Conservation (phyloP, 2,797 vertebrate genomes). For the Ctenochaetus hawaiiensis region DNA sequence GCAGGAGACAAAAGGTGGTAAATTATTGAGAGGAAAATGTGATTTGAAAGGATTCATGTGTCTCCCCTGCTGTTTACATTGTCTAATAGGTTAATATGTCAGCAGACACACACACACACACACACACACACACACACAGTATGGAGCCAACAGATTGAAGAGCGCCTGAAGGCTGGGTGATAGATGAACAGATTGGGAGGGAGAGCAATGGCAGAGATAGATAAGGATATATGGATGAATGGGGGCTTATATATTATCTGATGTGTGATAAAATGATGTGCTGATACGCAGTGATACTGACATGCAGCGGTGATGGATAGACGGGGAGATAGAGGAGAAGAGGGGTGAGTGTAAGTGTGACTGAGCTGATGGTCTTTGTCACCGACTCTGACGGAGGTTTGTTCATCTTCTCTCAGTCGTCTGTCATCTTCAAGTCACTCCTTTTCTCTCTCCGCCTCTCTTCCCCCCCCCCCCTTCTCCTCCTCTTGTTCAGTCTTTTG, state of each 20-base stretch:
- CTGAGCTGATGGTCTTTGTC: slow-evolving; percentile 54
- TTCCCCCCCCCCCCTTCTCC: not conserved
- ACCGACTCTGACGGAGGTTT: slow-evolving; percentile 26
- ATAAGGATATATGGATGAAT: slow-evolving; percentile 55
- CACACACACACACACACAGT: slow-evolving; percentile 20
- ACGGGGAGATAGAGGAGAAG: slow-evolving; percentile 44
- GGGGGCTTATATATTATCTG: slow-evolving; percentile 51
- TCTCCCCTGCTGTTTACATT: slow-evolving; percentile 35
- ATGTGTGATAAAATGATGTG: slow-evolving; percentile 52
- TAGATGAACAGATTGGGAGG: slow-evolving; percentile 45
- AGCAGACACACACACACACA: slow-evolving; percentile 13
- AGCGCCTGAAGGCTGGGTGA: slow-evolving; percentile 46
- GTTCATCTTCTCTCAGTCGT: slow-evolving; percentile 26
- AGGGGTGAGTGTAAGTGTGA: slow-evolving; percentile 39
- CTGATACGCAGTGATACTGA: slow-evolving; percentile 57
- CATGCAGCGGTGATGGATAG: slow-evolving; percentile 55
- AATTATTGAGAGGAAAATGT: slow-evolving; percentile 8
- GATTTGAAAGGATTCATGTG: slow-evolving; percentile 26
- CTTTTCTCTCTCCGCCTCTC: not conserved
- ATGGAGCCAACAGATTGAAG: slow-evolving; percentile 33
- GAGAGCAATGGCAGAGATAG: slow-evolving; percentile 42
- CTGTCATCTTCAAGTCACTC: slow-evolving; percentile 15
- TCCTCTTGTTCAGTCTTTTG: not conserved
- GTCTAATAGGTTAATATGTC: slow-evolving; percentile 49
- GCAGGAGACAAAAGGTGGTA: slow-evolving; percentile 22